Evolutionary conservation across 2,113 vertebrate species (phyloP).

Genomic region (Chloebia gouldiae): DNA sequence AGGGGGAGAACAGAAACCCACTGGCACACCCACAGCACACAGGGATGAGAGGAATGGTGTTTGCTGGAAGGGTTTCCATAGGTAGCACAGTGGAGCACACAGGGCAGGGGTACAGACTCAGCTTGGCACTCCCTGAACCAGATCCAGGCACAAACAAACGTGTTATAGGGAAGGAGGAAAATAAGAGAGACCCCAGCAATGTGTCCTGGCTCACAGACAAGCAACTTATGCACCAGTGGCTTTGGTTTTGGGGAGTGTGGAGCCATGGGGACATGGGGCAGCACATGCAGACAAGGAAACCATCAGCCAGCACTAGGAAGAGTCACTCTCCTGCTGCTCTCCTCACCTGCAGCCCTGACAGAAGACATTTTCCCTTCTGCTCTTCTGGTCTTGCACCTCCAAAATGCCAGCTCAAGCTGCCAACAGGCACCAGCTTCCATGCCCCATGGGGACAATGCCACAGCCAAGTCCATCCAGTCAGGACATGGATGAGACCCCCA

Average conservation of each 20-base stretch:
- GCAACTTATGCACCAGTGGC: fast-evolving
- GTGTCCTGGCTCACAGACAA: fast-evolving
- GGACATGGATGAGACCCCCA: fast-evolving
- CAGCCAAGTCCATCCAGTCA: not conserved
- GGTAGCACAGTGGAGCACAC: not conserved
- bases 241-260: not conserved
- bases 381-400: not conserved
- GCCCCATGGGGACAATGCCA: not conserved
- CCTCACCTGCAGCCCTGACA: fast-evolving
- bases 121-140: not conserved
- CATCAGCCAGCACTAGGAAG: not conserved
- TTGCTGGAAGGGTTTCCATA: not conserved
- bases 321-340: not conserved
- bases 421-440: not conserved
- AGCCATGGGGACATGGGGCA: not conserved
- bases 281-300: fast-evolving
- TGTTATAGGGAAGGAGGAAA: not conserved
- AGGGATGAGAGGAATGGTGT: not conserved
- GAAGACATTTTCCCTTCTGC: not conserved
- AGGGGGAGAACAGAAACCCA: not conserved
- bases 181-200: not conserved
- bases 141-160: not conserved
- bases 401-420: not conserved
- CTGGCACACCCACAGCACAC: fast-evolving
- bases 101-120: not conserved